phyloP scores from a whole-genome alignment of 2,797 vertebrate genomes.

The Carcharodon carcharias region DNA sequence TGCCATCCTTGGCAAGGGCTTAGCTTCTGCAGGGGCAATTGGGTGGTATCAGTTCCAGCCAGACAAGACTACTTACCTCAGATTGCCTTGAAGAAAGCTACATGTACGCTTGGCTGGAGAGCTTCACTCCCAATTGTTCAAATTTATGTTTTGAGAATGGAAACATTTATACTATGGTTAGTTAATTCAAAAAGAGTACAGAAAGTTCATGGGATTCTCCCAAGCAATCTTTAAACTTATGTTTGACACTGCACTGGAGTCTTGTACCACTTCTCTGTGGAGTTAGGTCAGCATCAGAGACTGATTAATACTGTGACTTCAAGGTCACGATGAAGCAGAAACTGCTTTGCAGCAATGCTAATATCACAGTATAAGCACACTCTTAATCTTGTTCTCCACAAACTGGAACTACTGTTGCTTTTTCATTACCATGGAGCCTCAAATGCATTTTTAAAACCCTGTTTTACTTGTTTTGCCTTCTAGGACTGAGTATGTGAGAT shows the following conservation, averaged over 20 bases:
- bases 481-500: neutral
- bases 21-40: neutral
- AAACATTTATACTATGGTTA: neutral
- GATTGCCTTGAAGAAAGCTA: neutral
- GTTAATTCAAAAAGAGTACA: neutral
- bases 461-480: neutral
- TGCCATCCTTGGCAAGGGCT: neutral
- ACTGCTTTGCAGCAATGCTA: conserved; percentile 10
- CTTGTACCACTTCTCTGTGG: conserved; percentile 2
- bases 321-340: neutral
- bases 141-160: neutral
- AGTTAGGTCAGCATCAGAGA: neutral
- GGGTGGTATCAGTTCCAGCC: neutral
- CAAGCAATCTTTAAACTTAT: neutral
- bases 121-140: neutral
- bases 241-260: neutral
- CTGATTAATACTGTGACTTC: neutral
- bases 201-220: neutral
- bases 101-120: neutral
- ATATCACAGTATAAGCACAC: neutral
- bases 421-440: neutral
- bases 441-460: neutral
- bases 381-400: conserved; percentile 1
- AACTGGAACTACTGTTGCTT: neutral
- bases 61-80: neutral